A percentile compares a stretch with the other conserved stretches of the same genome.
These are phyloP conservation scores for Pristionchus exspectatus DNA, from an alignment of 2,888 invertebrate species.

Conservation along the genomic window DNA sequence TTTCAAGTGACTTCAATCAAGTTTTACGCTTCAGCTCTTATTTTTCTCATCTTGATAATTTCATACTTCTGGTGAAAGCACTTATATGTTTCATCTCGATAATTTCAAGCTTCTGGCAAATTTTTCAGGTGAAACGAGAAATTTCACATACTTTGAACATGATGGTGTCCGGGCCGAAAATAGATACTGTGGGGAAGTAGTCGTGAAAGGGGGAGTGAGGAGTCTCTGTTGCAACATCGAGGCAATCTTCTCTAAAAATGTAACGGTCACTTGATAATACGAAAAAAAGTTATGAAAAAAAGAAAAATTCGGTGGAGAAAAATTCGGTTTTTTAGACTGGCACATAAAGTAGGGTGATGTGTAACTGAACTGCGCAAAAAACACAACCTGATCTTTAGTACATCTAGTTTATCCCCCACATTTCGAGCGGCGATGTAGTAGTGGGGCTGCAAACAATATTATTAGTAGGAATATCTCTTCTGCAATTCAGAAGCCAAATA, in stretches of 20 bases:
- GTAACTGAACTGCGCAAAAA: too few species aligned
- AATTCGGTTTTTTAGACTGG: too few species aligned
- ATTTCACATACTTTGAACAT: conserved; percentile 62
- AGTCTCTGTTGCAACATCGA: conserved; percentile 68
- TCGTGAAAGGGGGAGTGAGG: conserved; percentile 62
- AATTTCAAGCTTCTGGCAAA: too few species aligned
- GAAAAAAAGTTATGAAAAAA: too few species aligned
- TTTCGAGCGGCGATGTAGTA: conserved; percentile 27
- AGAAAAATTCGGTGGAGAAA: too few species aligned
- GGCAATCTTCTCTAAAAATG: conserved; percentile 65
- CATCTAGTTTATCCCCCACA: conserved; percentile 11
- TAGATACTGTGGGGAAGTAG: conserved; percentile 67
- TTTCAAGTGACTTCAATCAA: too few species aligned
- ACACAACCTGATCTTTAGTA: conserved; percentile 37
- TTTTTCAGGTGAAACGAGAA: neutral
- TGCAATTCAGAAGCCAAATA: neutral
- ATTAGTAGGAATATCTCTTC: too few species aligned
- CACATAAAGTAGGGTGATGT: neutral
- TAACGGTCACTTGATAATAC: neutral
- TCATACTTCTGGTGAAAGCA: too few species aligned
- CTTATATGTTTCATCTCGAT: too few species aligned
- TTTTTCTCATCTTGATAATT: too few species aligned
- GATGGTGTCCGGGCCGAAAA: conserved; percentile 69
- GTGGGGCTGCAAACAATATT: conserved; percentile 40
- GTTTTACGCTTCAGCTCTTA: too few species aligned